Conservation (phyloP, 2,113 vertebrate genomes). For the Clinocottus analis region DNA sequence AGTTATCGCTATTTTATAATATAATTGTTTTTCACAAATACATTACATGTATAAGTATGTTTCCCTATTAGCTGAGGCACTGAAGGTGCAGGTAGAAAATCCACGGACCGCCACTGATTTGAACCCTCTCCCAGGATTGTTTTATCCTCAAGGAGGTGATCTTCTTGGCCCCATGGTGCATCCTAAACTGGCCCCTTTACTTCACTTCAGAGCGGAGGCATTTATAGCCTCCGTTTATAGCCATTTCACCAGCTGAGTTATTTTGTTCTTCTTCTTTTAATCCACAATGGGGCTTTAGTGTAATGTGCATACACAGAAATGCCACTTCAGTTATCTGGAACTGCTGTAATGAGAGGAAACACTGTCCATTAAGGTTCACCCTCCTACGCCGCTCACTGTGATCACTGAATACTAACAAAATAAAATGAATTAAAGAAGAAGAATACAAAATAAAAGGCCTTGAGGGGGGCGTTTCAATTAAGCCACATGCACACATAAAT, state of each 20-base stretch:
- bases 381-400: constrained; percentile 56
- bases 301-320: constrained; percentile 70
- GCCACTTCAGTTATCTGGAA: constrained; percentile 75
- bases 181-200: constrained; percentile 21
- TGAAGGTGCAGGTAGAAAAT: no score
- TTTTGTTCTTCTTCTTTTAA: constrained; percentile 40
- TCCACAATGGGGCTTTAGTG: constrained; percentile 71
- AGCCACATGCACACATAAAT: constrained; percentile 19
- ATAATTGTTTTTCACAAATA: no score
- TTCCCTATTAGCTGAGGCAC: no score
- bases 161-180: not conserved
- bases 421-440: constrained; percentile 39
- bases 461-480: not conserved
- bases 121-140: constrained; percentile 2
- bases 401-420: constrained; percentile 57
- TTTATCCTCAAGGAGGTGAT: not conserved
- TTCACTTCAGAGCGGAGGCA: constrained; percentile 40
- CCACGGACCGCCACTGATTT: no score
- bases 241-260: constrained; percentile 40
- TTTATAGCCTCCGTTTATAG: constrained; percentile 27
- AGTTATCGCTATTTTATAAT: no score
- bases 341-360: constrained; percentile 68
- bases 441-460: not conserved
- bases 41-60: no score
- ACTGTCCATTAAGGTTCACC: constrained; percentile 66